Conservation (phyloP, 2,797 vertebrate genomes). For the Varecia variegata region DNA sequence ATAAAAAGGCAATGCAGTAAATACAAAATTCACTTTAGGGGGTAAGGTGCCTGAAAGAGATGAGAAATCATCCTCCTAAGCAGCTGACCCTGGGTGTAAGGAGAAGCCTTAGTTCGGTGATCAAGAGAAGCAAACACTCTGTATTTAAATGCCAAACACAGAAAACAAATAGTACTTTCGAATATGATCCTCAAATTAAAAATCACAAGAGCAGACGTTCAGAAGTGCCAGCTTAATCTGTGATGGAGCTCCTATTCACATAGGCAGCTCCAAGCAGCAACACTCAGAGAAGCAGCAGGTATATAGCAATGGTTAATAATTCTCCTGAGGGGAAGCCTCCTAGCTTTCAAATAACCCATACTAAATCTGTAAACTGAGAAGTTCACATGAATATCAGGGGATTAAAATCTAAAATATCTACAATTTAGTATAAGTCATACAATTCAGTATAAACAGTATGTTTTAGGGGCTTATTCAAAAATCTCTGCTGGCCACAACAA, state of each 20-base stretch:
- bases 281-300: neutral
- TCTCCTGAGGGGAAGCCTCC: neutral
- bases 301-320: neutral
- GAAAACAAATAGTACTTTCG: neutral
- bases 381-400: neutral
- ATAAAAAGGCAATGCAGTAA: neutral
- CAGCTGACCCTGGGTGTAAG: neutral
- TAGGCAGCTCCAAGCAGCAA: neutral
- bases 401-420: conserved; percentile 47
- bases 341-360: conserved; percentile 12
- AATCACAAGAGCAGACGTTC: conserved; percentile 18
- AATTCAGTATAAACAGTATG: neutral
- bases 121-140: neutral
- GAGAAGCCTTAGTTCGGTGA: neutral
- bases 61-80: neutral
- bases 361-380: conserved; percentile 46
- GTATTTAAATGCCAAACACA: neutral
- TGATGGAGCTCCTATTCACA: neutral
- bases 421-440: neutral
- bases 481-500: conserved; percentile 7
- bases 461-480: conserved; percentile 50
- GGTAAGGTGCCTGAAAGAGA: neutral
- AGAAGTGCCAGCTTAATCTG: conserved; percentile 16
- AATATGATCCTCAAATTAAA: conserved; percentile 31
- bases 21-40: neutral